Base-by-base conservation (phyloP, 2,888 invertebrate species). In the Sinotaia quadrata region DNA sequence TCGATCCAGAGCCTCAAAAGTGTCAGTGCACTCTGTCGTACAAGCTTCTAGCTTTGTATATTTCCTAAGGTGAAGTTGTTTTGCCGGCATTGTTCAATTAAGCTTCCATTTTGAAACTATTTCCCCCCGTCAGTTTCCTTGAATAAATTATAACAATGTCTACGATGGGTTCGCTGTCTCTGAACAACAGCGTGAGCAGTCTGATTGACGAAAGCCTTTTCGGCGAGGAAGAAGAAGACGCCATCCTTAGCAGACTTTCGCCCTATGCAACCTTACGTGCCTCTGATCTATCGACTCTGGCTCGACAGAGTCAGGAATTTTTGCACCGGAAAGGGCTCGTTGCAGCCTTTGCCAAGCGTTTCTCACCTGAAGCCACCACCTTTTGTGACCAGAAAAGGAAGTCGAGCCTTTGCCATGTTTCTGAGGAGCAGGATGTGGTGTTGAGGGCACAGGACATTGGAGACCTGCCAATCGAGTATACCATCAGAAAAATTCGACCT, bases 181-280 rank as follows among this genome's bases (percentile, higher is more conserved):
- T 65, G 54, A 65, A 54, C 29, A 65, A 44, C 63, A 65, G 63
- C 44, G 37, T 65, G 7, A 33, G 56, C 41, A 65, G 63, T 27
- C 63, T 65, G 63, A 56, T 65, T 3, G 63, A 65, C 21, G 63
- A 65, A 29, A 54, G 21, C 63, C 41, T 65, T 18, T 65, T 65
- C n/a, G 62, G 34, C 3, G 34, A 44, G 44, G 49, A 67, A 31
- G 56, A 67, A 10, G 69, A 63, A 21, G 56, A 61, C n/a, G 18
- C 66, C 0, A 51, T 73, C 21, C 56, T 58, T 18, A 69, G 73
- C 31, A 67, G 69, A 24, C 56, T 73, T 29, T 73, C 73, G 3
- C 73, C 73, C 5, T 73, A 73, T 47, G 73, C 68, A 44, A 73
- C 73, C 31, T 58, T 73, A 0, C 67, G 73, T 8, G 65, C 73